A percentile compares a stretch with the other conserved stretches of the same genome.
Evolutionary conservation across 2,888 invertebrate species (phyloP).

Genomic region (Xylophagus ater): DNA sequence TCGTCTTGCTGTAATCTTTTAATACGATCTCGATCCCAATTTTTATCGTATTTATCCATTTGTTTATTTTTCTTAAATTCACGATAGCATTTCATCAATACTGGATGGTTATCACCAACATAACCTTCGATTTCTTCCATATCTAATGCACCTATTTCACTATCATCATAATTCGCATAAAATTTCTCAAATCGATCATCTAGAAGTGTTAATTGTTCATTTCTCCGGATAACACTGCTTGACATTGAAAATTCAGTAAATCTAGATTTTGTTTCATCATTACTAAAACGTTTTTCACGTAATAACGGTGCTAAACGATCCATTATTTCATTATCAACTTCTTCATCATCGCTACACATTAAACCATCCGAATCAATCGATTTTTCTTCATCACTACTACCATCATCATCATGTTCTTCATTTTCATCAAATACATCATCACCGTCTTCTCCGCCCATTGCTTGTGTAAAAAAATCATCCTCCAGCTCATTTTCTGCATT

Average conservation of each 20-base stretch:
- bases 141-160: constrained; percentile 80
- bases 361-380: constrained; percentile 27
- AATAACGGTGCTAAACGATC: constrained; percentile 39
- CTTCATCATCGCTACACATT: constrained; percentile 38
- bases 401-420: constrained; percentile 20
- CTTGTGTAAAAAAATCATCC: constrained; percentile 82
- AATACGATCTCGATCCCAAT: constrained; percentile 40
- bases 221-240: constrained; percentile 78
- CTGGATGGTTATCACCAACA: constrained; percentile 44
- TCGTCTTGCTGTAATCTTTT: constrained; percentile 32
- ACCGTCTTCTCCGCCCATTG: constrained; percentile 35
- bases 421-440: constrained; percentile 21
- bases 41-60: constrained; percentile 46
- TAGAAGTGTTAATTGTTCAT: constrained; percentile 66
- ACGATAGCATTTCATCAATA: constrained; percentile 59
- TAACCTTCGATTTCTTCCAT: constrained; percentile 74
- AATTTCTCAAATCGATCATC: constrained; percentile 84
- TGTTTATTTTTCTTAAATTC: constrained; percentile 58
- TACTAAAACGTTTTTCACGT: constrained; percentile 39
- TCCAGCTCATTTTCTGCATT: constrained; percentile 77
- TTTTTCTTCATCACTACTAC: constrained; percentile 20
- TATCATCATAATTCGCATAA: constrained; percentile 77
- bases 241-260: constrained; percentile 92
- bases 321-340: constrained; percentile 25
- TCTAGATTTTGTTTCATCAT: constrained; percentile 72